A percentile compares a stretch with the other conserved stretches of the same genome.
Conservation (phyloP, 2,797 vertebrate species). For the Sebastes kiyomatsui region DNA sequence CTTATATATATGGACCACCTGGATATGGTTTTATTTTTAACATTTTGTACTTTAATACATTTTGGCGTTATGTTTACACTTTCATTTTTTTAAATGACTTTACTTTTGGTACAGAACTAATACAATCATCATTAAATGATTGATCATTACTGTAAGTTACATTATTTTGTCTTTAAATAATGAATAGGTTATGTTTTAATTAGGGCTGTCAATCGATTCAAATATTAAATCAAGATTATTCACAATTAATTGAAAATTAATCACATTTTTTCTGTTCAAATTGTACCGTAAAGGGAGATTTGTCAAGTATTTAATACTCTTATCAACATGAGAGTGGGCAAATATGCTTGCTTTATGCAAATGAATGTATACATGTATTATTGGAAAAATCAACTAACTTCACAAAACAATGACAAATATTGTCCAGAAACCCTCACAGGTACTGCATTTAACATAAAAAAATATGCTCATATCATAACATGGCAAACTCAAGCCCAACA, state of each 20-base stretch:
- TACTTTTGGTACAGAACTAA: background rate
- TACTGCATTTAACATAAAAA: no score
- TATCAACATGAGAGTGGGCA: no score
- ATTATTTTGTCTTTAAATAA: background rate
- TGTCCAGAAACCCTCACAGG: no score
- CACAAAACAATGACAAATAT: no score
- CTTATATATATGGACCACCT: background rate
- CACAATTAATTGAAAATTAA: no score
- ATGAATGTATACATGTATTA: accelerated
- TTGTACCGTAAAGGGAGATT: accelerated
- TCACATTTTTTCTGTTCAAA: no score
- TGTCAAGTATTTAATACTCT: background rate
- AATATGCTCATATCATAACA: accelerated
- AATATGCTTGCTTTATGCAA: no score
- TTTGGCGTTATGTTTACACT: background rate
- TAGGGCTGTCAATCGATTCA: background rate
- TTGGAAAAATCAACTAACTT: no score
- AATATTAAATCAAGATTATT: no score
- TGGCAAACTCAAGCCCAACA: accelerated
- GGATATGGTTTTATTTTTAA: background rate
- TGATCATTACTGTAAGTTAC: background rate
- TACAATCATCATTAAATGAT: background rate
- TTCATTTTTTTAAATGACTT: background rate
- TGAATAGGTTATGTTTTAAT: no score
- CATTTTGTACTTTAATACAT: background rate